Conservation (phyloP, 2,888 invertebrate genomes). For the Tipula confusa region DNA sequence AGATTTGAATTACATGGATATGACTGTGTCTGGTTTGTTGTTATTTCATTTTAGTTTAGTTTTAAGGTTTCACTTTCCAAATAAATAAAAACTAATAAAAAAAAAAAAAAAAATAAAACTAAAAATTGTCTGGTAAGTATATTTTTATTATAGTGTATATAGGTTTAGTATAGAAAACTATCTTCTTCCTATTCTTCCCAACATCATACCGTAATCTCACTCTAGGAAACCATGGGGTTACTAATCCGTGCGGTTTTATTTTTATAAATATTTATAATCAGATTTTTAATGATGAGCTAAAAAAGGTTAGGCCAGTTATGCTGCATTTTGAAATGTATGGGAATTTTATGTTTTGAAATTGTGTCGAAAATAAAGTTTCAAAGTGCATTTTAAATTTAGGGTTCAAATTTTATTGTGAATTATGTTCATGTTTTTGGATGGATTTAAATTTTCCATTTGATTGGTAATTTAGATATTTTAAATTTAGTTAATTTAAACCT, state of each 20-base stretch:
- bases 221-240: background rate
- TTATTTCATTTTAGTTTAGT: background rate
- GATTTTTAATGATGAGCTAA: background rate
- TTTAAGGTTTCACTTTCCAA: constrained; percentile 21
- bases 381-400: background rate
- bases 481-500: too few species aligned
- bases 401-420: background rate
- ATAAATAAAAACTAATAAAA: background rate
- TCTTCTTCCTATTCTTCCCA: background rate
- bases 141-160: background rate
- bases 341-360: background rate
- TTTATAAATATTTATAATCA: background rate
- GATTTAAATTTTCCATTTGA: too few species aligned
- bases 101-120: background rate
- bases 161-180: background rate
- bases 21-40: constrained; percentile 1
- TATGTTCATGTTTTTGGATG: too few species aligned
- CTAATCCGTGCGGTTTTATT: background rate
- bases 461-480: too few species aligned
- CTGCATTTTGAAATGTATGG: constrained; percentile 12
- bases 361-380: background rate
- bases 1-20: constrained; percentile 1
- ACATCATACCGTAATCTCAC: background rate
- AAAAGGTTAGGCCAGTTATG: background rate
- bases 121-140: constrained; percentile 15